Evolutionary conservation across 2,888 invertebrate genomes (phyloP).

Genomic region (Andrena haemorrhoa): DNA sequence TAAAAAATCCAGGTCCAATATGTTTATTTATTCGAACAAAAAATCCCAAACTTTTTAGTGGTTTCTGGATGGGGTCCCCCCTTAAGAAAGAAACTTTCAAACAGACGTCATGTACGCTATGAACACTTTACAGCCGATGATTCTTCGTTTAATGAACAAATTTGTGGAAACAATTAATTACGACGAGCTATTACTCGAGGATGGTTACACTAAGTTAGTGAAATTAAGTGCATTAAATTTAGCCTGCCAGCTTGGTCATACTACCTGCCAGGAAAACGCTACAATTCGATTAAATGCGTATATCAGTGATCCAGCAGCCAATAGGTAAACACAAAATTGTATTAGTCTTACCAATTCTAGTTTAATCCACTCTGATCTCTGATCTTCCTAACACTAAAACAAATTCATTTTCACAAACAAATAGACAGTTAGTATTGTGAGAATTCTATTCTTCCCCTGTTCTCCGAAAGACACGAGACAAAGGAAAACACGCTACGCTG

Average conservation of each 20-base stretch:
- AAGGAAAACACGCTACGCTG: background rate
- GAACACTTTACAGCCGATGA: conserved; percentile 27
- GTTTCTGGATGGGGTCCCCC: too few species aligned
- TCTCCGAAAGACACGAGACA: too few species aligned
- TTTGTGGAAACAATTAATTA: conserved; percentile 60
- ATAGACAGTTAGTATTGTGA: background rate
- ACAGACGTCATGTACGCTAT: background rate
- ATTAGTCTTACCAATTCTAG: too few species aligned
- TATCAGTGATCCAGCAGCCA: conserved; percentile 43
- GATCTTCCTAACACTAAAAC: background rate
- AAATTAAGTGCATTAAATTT: conserved; percentile 50
- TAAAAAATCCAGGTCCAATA: too few species aligned
- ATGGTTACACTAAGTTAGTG: conserved; percentile 40
- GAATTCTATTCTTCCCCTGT: background rate
- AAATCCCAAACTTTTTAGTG: too few species aligned
- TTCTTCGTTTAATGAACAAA: conserved; percentile 25
- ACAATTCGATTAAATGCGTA: conserved; percentile 53
- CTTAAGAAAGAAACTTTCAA: background rate
- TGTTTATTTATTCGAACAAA: too few species aligned
- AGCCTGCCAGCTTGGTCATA: conserved; percentile 62
- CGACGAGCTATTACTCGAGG: conserved; percentile 43
- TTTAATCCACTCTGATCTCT: background rate
- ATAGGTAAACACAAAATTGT: conserved; percentile 20
- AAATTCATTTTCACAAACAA: background rate
- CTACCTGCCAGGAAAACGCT: conserved; percentile 58